These are phyloP conservation scores for Drosophila parvula DNA, from an alignment of 1,140 invertebrate genomes.

Conservation along the genomic window DNA sequence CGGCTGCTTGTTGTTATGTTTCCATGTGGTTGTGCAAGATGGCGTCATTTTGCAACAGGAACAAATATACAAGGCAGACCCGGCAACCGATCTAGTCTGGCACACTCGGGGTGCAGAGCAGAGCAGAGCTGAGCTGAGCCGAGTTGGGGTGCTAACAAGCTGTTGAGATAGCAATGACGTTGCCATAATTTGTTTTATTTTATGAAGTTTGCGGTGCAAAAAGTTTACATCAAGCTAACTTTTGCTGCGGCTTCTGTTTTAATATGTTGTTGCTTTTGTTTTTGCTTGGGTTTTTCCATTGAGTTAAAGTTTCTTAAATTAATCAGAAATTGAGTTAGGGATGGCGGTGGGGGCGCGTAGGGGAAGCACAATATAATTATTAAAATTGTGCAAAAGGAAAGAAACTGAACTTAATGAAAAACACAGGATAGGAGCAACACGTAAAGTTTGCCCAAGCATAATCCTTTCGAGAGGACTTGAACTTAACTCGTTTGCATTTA, in stretches of 20 bases:
- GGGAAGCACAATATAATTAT: slow-evolving; percentile 19
- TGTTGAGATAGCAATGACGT: slow-evolving; percentile 81
- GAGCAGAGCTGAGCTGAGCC: background rate
- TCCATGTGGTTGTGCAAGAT: slow-evolving; percentile 60
- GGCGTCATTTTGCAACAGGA: slow-evolving; percentile 70
- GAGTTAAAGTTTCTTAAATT: slow-evolving; percentile 54
- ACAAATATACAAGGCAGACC: slow-evolving; percentile 21
- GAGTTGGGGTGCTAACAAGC: slow-evolving; percentile 60
- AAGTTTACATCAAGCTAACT: slow-evolving; percentile 64
- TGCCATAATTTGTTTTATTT: slow-evolving; percentile 79
- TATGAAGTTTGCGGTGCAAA: slow-evolving; percentile 60
- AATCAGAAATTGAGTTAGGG: slow-evolving; percentile 48
- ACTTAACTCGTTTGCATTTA: slow-evolving; percentile 47
- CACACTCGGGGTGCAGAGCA: background rate
- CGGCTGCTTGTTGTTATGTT: slow-evolving; percentile 46
- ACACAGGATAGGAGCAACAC: slow-evolving; percentile 14
- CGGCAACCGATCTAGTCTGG: slow-evolving; percentile 24
- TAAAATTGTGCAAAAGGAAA: slow-evolving; percentile 19
- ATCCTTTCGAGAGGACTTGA: slow-evolving; percentile 7
- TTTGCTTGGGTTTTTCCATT: slow-evolving; percentile 29
- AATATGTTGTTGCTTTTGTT: slow-evolving; percentile 3
- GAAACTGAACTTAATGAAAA: slow-evolving; percentile 25
- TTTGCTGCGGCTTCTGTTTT: slow-evolving; percentile 36
- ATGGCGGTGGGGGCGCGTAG: too few species aligned
- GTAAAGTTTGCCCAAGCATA: slow-evolving; percentile 24